Evolutionary conservation across 2,113 vertebrate species (phyloP).

Genomic region (Tyto alba): DNA sequence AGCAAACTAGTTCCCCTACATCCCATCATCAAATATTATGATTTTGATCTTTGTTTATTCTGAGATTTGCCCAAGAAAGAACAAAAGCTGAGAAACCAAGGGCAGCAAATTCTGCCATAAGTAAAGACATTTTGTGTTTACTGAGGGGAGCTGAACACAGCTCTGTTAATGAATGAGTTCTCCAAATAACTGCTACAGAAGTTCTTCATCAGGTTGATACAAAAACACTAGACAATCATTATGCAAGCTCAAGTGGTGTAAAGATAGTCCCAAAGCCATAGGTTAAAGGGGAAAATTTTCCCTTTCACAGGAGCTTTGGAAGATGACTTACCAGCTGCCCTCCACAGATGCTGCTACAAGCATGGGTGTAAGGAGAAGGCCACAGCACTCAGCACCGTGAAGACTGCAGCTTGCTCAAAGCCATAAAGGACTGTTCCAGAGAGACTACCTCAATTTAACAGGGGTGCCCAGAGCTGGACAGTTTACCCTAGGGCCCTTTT

Average conservation of each 20-base stretch:
- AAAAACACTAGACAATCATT: neutral
- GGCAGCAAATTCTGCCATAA: neutral
- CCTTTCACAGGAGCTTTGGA: neutral
- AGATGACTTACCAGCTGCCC: neutral
- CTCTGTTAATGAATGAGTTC: neutral
- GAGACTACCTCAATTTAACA: neutral
- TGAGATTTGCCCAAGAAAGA: neutral
- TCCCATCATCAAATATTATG: neutral
- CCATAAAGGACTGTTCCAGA: neutral
- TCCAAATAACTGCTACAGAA: neutral
- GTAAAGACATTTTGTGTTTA: neutral
- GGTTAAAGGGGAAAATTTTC: neutral
- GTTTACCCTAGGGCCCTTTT: neutral
- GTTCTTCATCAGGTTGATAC: neutral
- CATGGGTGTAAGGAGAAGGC: neutral
- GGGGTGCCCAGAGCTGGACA: neutral
- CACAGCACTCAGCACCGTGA: neutral
- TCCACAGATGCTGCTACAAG: neutral
- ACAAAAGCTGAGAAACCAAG: neutral
- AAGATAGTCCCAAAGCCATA: neutral
- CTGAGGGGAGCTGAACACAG: neutral
- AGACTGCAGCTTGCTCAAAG: neutral
- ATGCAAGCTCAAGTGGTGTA: neutral
- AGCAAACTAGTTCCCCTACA: neutral
- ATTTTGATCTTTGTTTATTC: neutral